phyloP scores from a whole-genome alignment of 2,888 invertebrate species.

The Eupithecia inturbata region DNA sequence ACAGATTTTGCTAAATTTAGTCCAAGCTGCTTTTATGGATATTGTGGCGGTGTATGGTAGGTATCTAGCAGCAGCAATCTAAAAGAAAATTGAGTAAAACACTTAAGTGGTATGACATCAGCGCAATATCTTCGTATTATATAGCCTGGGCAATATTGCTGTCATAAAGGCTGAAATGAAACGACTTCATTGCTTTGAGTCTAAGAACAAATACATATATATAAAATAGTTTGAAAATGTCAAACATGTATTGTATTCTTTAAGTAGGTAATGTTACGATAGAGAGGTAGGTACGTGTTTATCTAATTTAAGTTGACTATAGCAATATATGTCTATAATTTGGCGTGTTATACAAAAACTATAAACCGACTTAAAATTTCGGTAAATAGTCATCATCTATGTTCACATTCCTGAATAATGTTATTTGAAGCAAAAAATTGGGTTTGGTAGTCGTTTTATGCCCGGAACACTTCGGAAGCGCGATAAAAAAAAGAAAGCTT shows the following conservation, averaged over 20 bases:
- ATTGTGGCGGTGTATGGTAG: background rate
- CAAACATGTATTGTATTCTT: background rate
- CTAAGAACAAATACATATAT: background rate
- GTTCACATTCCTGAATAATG: no score
- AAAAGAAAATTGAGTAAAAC: constrained; percentile 9
- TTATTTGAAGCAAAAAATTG: no score
- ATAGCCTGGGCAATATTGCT: constrained; percentile 26
- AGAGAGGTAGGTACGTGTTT: no score
- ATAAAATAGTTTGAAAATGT: background rate
- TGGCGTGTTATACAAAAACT: no score
- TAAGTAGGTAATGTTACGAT: no score
- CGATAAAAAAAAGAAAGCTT: no score
- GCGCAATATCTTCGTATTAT: constrained; percentile 27
- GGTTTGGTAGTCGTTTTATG: no score
- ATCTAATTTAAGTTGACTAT: no score
- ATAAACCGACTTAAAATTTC: no score
- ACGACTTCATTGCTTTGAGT: background rate
- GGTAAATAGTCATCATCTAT: no score
- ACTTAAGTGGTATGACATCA: constrained; percentile 12
- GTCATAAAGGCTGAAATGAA: constrained; percentile 30
- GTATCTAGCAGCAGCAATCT: background rate
- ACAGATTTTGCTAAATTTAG: background rate
- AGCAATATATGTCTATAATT: no score
- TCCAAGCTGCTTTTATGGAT: background rate
- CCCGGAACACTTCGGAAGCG: no score